Evolutionary conservation across 1,140 invertebrate species (phyloP), one percentile per base, ranked within the genome.

Genomic region (Asbolus verrucosus): DNA sequence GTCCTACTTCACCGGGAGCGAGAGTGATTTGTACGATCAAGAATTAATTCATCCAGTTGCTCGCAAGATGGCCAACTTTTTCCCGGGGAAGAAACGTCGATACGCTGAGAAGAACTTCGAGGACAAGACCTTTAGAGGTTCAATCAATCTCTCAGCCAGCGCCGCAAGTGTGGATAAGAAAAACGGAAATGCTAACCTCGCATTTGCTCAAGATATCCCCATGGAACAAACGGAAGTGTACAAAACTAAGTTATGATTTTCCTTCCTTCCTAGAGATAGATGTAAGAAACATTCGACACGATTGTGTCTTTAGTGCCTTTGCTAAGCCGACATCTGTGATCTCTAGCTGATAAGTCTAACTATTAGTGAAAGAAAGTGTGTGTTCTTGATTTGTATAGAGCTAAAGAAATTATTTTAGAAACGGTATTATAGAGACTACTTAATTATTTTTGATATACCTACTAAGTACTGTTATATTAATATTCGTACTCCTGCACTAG

Each of bases 21-120:
- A 91, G 31, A 85, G 87, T 2, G 89, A 91, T 71, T 81, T 83
- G 36, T 91, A 90, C 76, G 88, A 91, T 67, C 86, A 88, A 69
- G 87, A 89, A 63, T 78, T 91, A 6, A 78, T 91, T 18, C 89
- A 91, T 80, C 90, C 89, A 0, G 43, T 86, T 4, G 86, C 89
- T 4, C 80, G 87, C 8, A 87, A 84, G 73, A 70, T 89, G n/a
- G 87, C 86, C 3, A 81, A 78, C 67, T 78, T 76, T 41, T 84
- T 86, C 31, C 87, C 88, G 0, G 87, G 88, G 0, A 83, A 82
- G 67, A 82, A 79, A 65, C 78, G 80, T 6, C 76, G 72, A 1
- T 78, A 76, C 43, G 68, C 67, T 13, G 68, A 74, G 11, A 71
- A 71, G 31, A 73, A 59, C 3, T n/a, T 61, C 33, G 24, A 46